Conservation (phyloP, 1,140 invertebrate genomes). For the Sipha flava region DNA sequence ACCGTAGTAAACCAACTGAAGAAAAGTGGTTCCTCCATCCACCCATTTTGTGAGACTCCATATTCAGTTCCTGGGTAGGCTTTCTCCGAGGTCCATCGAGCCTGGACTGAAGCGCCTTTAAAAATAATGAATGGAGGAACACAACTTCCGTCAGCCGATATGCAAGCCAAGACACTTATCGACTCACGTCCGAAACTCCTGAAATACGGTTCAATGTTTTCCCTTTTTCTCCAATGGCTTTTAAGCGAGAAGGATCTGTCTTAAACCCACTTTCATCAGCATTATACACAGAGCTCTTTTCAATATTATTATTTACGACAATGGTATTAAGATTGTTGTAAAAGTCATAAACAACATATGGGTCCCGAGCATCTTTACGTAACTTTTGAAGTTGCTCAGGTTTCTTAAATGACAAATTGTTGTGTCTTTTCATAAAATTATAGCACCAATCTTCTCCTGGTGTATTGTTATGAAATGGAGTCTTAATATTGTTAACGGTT, state of each 20-base stretch:
- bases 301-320: background rate
- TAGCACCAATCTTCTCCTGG: background rate
- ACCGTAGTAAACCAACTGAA: no score
- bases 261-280: background rate
- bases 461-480: background rate
- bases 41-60: constrained; percentile 40
- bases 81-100: constrained; percentile 38
- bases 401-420: background rate
- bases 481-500: background rate
- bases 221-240: constrained; percentile 39
- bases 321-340: background rate
- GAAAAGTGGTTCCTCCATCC: constrained; percentile 41
- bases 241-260: background rate
- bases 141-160: constrained; percentile 38
- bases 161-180: constrained; percentile 40
- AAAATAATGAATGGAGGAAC: constrained; percentile 41
- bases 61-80: constrained; percentile 40
- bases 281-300: background rate
- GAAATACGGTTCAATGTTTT: constrained; percentile 37
- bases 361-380: background rate
- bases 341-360: background rate
- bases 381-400: background rate
- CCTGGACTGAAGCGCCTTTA: constrained; percentile 40
- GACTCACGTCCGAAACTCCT: constrained; percentile 39
- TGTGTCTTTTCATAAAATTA: background rate